Evolutionary conservation across 2,888 invertebrate species (phyloP).

Genomic region (Andrena fulva): DNA sequence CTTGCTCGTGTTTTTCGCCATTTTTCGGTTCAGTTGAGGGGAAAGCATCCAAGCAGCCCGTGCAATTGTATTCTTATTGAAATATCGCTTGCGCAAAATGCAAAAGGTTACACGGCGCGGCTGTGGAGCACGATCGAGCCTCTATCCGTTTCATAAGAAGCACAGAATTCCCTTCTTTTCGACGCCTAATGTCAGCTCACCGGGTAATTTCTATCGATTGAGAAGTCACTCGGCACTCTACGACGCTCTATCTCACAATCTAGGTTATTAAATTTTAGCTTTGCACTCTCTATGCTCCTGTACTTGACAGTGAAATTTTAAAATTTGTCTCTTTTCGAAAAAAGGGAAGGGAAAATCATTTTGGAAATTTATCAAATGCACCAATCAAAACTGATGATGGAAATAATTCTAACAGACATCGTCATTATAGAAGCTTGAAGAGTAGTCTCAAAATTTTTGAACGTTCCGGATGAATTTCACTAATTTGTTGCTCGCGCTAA

Average conservation of each 20-base stretch:
- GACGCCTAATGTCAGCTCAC: conserved; percentile 38
- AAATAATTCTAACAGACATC: no score
- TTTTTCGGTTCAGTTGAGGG: conserved; percentile 43
- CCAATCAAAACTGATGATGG: no score
- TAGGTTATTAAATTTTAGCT: no score
- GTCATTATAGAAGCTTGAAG: no score
- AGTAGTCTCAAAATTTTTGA: no score
- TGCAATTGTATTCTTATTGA: conserved; percentile 63
- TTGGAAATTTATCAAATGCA: no score
- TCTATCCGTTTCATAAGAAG: conserved; percentile 58
- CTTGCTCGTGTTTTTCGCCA: conserved; percentile 25
- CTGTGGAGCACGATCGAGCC: conserved; percentile 48
- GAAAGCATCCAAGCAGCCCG: conserved; percentile 53
- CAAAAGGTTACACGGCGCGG: conserved; percentile 64
- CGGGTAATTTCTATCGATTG: conserved; percentile 18
- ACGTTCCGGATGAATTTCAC: no score
- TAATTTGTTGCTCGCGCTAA: no score
- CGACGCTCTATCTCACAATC: not conserved
- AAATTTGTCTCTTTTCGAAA: no score
- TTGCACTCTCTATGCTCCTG: no score
- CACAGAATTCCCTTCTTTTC: conserved; percentile 33
- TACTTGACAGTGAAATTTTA: no score
- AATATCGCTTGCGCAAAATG: conserved; percentile 71
- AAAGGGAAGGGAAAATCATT: no score
- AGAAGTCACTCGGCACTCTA: not conserved